These are phyloP conservation scores for Trididemnum miniatum DNA, from an alignment of 23 tunicate species.

Conservation along the genomic window DNA sequence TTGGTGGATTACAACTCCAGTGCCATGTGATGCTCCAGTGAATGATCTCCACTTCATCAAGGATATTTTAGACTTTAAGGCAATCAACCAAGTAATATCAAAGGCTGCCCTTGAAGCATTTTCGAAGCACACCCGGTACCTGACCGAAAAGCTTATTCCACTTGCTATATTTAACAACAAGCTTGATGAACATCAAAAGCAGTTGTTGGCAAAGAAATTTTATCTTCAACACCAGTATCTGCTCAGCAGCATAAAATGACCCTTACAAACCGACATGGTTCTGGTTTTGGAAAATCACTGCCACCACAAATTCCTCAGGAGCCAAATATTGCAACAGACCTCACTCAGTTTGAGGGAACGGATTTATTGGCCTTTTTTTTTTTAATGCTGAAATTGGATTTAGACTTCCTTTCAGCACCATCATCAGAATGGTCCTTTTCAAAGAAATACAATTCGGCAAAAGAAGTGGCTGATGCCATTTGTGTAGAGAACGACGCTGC, in stretches of 20 bases:
- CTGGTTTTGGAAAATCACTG: neutral
- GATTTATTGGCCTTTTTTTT: neutral
- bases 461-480: neutral
- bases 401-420: neutral
- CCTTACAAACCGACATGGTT: neutral
- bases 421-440: neutral
- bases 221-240: no score
- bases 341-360: neutral
- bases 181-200: neutral
- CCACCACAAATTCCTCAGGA: neutral
- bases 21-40: no score
- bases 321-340: neutral
- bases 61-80: neutral
- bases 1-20: no score
- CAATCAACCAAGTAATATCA: neutral
- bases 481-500: neutral
- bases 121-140: neutral
- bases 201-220: neutral
- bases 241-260: no score
- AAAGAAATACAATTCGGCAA: neutral
- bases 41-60: no score
- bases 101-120: slow-evolving; percentile 2
- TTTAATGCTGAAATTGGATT: neutral
- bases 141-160: neutral
- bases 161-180: neutral